phyloP scores from a whole-genome alignment of 2,797 vertebrate genomes.

The Scyliorhinus canicula region DNA sequence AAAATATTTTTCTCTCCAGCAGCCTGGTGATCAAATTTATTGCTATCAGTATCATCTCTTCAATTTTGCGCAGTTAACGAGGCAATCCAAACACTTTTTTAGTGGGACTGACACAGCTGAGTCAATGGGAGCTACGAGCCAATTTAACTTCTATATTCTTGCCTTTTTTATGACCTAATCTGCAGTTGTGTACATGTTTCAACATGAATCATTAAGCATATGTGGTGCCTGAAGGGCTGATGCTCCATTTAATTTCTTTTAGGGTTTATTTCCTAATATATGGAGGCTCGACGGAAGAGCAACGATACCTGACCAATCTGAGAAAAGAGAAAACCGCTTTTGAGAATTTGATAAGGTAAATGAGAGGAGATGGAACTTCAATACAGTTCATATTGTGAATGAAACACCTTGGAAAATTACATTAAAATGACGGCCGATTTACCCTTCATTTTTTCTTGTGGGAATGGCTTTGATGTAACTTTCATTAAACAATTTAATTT shows the following conservation, averaged over 20 bases:
- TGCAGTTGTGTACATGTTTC: conserved; percentile 9
- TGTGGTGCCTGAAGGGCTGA: not conserved
- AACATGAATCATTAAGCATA: not conserved
- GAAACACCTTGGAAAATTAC: not conserved
- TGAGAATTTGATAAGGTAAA: conserved; percentile 87
- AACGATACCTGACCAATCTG: conserved; percentile 84
- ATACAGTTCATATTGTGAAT: not conserved
- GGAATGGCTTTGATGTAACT: not conserved
- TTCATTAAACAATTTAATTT: not conserved
- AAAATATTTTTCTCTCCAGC: not conserved
- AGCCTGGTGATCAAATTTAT: conserved; percentile 19
- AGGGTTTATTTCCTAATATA: conserved; percentile 97
- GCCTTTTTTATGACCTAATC: not conserved
- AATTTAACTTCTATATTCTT: not conserved
- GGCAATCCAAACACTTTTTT: not conserved
- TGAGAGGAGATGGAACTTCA: not conserved
- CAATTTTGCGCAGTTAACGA: conserved; percentile 8
- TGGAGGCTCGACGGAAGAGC: conserved; percentile 88
- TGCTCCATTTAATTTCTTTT: conserved; percentile 32
- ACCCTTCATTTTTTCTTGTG: not conserved
- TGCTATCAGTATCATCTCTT: not conserved
- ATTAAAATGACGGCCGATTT: not conserved
- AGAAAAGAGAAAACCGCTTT: conserved; percentile 93
- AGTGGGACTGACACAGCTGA: not conserved
- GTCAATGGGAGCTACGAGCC: not conserved